Evolutionary conservation across 1,140 invertebrate species (phyloP).

Genomic region (Scaptomyza graminum): DNA sequence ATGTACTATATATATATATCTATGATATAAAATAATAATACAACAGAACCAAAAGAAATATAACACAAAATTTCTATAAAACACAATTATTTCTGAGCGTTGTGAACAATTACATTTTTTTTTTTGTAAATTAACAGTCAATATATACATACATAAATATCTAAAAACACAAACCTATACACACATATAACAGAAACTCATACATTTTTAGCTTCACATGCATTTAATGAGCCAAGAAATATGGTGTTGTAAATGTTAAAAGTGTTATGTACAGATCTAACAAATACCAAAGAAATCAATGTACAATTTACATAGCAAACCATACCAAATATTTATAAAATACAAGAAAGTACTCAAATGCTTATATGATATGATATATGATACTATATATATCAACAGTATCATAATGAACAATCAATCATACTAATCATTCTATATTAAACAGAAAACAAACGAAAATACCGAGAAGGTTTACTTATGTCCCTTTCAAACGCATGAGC

Average conservation of each 20-base stretch:
- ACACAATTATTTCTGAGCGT: conserved; percentile 56
- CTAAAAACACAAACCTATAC: conserved; percentile 5
- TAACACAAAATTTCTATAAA: conserved; percentile 43
- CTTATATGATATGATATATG: conserved; percentile 13
- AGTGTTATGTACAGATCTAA: conserved; percentile 48
- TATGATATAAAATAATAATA: conserved; percentile 42
- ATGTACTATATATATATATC: conserved; percentile 38
- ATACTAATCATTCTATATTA: conserved; percentile 10
- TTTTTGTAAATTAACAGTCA: conserved; percentile 46
- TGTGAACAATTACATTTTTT: conserved; percentile 41
- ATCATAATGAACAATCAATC: conserved; percentile 31
- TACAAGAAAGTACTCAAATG: conserved; percentile 13
- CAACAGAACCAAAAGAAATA: conserved; percentile 43
- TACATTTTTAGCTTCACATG: conserved; percentile 32
- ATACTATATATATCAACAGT: conserved; percentile 18
- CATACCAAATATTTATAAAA: conserved; percentile 11
- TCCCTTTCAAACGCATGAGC: conserved; percentile 12
- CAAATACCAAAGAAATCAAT: conserved; percentile 47
- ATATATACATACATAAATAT: conserved; percentile 16
- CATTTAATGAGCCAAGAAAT: conserved; percentile 57
- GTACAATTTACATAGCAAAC: conserved; percentile 41
- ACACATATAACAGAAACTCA: conserved; percentile 18
- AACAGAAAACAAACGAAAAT: conserved; percentile 12
- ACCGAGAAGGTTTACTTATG: conserved; percentile 25
- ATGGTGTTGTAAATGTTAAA: conserved; percentile 72